Evolutionary conservation across 2,888 invertebrate species (phyloP).

Genomic region (Osmoderma eremita): DNA sequence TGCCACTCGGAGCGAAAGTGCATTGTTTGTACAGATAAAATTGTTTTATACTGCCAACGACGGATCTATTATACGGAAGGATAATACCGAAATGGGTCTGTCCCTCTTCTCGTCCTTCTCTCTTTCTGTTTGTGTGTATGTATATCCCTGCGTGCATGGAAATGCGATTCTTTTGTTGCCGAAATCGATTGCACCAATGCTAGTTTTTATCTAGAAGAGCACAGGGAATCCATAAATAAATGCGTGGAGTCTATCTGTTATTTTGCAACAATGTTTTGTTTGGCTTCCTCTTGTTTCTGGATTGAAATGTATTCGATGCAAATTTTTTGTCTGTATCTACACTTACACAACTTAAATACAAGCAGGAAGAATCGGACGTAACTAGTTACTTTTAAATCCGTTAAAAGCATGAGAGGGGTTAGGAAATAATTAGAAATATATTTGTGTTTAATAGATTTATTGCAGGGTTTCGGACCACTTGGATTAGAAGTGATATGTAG

Average conservation of each 20-base stretch:
- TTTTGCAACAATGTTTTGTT: neutral
- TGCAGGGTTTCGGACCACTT: constrained; percentile 31
- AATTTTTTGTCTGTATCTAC: no score
- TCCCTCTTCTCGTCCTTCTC: constrained; percentile 3
- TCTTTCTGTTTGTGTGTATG: no score
- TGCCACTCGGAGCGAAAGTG: constrained; percentile 48
- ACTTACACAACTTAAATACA: no score
- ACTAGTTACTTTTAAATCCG: no score
- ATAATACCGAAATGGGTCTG: constrained; percentile 24
- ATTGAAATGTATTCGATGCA: no score
- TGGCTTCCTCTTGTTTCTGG: neutral
- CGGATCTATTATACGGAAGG: constrained; percentile 32
- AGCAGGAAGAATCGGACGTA: no score
- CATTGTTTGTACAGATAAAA: constrained; percentile 51
- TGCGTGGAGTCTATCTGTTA: neutral
- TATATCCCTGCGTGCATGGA: constrained; percentile 21
- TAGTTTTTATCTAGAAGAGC: constrained; percentile 21
- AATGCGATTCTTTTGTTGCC: constrained; percentile 17
- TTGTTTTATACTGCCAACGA: constrained; percentile 45
- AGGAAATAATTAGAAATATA: constrained; percentile 23
- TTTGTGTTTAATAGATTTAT: constrained; percentile 33
- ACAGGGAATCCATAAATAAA: constrained; percentile 16
- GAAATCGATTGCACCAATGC: constrained; percentile 8
- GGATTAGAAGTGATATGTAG: constrained; percentile 42
- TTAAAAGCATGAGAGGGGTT: no score